Evolutionary conservation across 1,140 invertebrate species (phyloP), one percentile per base, ranked within the genome.

Genomic region (Capitella teleta): DNA sequence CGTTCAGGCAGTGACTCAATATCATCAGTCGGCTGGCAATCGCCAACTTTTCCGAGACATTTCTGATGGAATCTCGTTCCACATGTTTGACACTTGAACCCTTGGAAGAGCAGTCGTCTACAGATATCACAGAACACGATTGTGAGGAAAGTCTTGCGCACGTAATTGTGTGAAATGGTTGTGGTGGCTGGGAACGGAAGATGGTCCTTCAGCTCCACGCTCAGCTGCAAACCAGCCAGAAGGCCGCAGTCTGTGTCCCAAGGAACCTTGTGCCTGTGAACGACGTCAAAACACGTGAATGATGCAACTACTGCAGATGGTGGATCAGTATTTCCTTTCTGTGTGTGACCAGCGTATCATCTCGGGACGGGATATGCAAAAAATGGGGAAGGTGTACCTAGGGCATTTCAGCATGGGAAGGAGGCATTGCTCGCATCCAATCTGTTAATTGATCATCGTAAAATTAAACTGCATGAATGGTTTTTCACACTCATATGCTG

Each of bases 121-220:
- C 92, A 97, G 66, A 83, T 87, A 73, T 95, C 90, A 74, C 92
- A 97, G 74, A 92, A 94, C 12, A 87, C 86, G 53, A 95, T 70
- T 14, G 90, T 87, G 73, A 96, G 93, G 73, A 94, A 95, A n/a
- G 91, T 96, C 70, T 94, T 95, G 32, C 90, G 76, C 32, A 58
- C 60, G 64, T 68, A 94, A 75, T 93, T 91, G 74, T 95, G 90
- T 1, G 87, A 87, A 59, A 93, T 90, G 64, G 86, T 87, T 5
- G 87, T 90, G 52, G 86, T 83, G 56, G 91, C 83, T 0, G 86
- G 28, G 18, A 54, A 25, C 5, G 55, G 86, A 66, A 88, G 83
- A 34, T 54, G 23, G 55, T 63, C 86, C 60, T 86, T 73, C 14
- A 89, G 84, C 61, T 90, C 82, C 3, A 96, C 87, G 28, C 79